Evolutionary conservation across 2,888 invertebrate genomes (phyloP).

Genomic region (Bombylius discolor): DNA sequence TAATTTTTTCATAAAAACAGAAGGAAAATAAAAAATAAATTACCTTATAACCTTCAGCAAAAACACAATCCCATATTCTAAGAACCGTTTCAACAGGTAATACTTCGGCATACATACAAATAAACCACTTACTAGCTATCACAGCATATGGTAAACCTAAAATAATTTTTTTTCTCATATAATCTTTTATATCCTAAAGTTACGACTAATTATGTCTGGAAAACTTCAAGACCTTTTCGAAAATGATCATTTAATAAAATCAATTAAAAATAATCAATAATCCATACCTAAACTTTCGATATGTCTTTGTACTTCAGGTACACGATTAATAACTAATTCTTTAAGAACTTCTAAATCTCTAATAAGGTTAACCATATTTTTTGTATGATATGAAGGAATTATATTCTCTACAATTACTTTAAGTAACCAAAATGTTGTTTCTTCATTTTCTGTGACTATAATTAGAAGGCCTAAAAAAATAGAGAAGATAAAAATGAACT

Average conservation of each 20-base stretch:
- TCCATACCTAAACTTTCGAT: constrained; percentile 55
- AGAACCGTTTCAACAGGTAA: constrained; percentile 88
- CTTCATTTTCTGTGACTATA: constrained; percentile 77
- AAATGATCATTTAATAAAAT: no score
- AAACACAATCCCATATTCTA: constrained; percentile 90
- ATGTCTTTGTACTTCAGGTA: constrained; percentile 69
- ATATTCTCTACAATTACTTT: constrained; percentile 78
- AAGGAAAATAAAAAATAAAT: neutral
- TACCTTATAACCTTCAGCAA: constrained; percentile 80
- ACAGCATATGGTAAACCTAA: constrained; percentile 76
- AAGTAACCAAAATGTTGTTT: constrained; percentile 84
- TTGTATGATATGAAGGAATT: constrained; percentile 79
- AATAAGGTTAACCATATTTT: constrained; percentile 78
- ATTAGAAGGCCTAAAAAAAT: constrained; percentile 52
- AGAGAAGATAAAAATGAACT: no score
- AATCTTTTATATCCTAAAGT: no score
- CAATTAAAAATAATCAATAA: no score
- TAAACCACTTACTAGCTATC: constrained; percentile 90
- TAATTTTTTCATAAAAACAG: no score
- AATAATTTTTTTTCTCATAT: neutral
- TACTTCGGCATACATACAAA: constrained; percentile 87
- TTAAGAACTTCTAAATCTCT: constrained; percentile 82
- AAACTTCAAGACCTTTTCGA: no score
- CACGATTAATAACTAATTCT: constrained; percentile 68
- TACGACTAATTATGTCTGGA: no score